phyloP scores from a whole-genome alignment of 1,140 invertebrate genomes.

The Chelonus insularis region DNA sequence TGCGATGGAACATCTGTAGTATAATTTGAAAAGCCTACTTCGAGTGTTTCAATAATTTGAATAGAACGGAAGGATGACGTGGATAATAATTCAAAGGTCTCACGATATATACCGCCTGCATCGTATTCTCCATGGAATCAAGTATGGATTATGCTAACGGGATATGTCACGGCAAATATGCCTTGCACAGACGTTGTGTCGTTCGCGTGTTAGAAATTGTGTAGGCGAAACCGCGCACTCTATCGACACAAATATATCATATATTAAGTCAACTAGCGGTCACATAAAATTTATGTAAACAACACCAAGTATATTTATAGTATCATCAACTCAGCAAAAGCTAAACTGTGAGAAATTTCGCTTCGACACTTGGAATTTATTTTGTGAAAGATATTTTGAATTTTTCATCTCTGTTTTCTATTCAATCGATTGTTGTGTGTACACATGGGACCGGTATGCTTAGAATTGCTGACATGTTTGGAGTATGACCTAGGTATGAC shows the following conservation, averaged over 20 bases:
- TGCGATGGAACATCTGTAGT: not conserved
- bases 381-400: not conserved
- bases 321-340: too few species aligned
- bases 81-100: conserved; percentile 13
- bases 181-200: conserved; percentile 7
- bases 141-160: conserved; percentile 23
- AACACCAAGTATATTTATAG: too few species aligned
- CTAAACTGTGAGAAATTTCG: too few species aligned
- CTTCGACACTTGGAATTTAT: not conserved
- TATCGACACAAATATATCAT: conserved; percentile 10
- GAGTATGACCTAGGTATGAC: not conserved
- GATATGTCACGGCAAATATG: conserved; percentile 13
- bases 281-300: too few species aligned
- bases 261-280: too few species aligned
- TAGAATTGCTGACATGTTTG: not conserved
- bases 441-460: not conserved
- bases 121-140: not conserved
- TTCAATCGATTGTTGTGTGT: not conserved
- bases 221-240: not conserved
- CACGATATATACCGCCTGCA: not conserved
- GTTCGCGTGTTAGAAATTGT: conserved; percentile 14
- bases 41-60: not conserved
- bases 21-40: not conserved
- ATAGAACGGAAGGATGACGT: conserved; percentile 2
- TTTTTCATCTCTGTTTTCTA: not conserved